These are phyloP conservation scores for Oenanthe oenanthe DNA, from an alignment of 2,113 vertebrate species.

Conservation along the genomic window DNA sequence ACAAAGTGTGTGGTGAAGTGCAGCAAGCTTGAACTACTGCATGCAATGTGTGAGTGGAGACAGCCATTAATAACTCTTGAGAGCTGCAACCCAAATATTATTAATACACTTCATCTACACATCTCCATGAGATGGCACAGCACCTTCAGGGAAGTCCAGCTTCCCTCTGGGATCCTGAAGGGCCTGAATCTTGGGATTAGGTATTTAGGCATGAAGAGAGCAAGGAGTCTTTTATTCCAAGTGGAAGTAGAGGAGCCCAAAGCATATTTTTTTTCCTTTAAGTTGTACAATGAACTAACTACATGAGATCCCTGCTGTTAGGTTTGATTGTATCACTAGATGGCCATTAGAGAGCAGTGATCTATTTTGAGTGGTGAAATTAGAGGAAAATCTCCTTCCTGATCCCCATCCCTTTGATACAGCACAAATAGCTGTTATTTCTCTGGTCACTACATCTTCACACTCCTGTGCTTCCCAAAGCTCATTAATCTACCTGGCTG, in stretches of 20 bases:
- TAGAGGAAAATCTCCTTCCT: background rate
- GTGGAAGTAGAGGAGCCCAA: background rate
- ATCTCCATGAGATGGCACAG: background rate
- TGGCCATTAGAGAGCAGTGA: background rate
- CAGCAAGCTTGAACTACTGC: background rate
- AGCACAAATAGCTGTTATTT: slow-evolving; percentile 33
- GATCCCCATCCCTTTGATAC: slow-evolving; percentile 2
- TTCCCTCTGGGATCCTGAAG: background rate
- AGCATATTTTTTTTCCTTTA: background rate
- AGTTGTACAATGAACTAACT: background rate
- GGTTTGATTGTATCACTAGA: background rate
- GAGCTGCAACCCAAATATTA: background rate
- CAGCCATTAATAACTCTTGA: background rate
- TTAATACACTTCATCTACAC: background rate
- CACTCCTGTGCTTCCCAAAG: background rate
- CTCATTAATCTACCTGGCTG: slow-evolving; percentile 20
- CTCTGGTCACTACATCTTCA: slow-evolving; percentile 31
- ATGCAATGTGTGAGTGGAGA: background rate
- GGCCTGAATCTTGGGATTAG: background rate
- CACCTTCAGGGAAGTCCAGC: background rate
- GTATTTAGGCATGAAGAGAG: background rate
- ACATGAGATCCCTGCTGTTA: background rate
- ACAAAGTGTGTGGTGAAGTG: slow-evolving; percentile 16
- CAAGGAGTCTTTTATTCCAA: background rate
- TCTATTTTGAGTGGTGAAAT: slow-evolving; percentile 34